Evolutionary conservation across 2,113 vertebrate genomes (phyloP), one percentile per base, ranked within the genome.

Genomic region (Anas platyrhynchos): DNA sequence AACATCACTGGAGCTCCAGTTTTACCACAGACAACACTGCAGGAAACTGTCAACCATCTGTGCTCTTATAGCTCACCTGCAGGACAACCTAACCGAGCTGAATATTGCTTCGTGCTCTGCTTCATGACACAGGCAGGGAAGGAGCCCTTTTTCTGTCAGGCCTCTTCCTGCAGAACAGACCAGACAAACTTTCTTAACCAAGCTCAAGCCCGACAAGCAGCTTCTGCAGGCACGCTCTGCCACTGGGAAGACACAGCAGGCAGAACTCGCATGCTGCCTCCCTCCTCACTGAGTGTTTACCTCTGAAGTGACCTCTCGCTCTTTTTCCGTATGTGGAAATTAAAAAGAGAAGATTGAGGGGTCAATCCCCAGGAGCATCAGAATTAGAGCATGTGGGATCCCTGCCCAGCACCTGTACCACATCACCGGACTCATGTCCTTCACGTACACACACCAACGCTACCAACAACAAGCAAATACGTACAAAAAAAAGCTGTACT

Each of bases 21-120:
- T 46, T 46, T 59, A 62, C 20, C 61, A 43, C 0, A 31, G 13
- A 15, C 16, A 65, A 36, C 62, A n/a, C 8, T 22, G 20, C 5
- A 27, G 23, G 23, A 81, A 83, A 46, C 25, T 0, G 0, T 5
- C 17, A 0, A 0, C 23, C 48, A 54, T 13, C 12, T 21, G 4
- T 13, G 13, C 50, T 68, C 80, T 31, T 43, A 22, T 59, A 48
- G 44, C 31, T 55, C 58, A 88, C 32, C 34, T 31, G 22, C 26
- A 79, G n/a, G 26, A 80, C 34, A 75, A 50, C 23, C 36, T 67
- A 31, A 12, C 21, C 58, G 66, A 59, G 41, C 41, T 31, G 31
- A 68, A 86, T 5, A 52, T 12, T 26, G 50, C 23, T 52, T 52
- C 23, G 13, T 56, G 6, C 38, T 52, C 36, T 61, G 46, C 25